A percentile compares a stretch with the other conserved stretches of the same genome.
phyloP scores from a whole-genome alignment of 2,113 vertebrate species.

The Gymnarchus niloticus region DNA sequence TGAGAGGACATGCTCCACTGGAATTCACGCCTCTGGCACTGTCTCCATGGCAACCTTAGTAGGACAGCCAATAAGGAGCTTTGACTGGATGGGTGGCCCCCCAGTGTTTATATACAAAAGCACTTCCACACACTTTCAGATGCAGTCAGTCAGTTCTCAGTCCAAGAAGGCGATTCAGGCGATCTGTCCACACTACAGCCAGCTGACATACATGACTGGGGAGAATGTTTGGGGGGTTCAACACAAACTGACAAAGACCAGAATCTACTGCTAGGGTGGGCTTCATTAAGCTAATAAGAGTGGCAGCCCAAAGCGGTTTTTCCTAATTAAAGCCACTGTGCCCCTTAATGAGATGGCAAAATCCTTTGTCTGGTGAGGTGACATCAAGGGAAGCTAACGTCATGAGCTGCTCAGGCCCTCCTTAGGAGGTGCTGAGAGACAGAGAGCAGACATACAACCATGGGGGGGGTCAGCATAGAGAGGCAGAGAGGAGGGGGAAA shows the following conservation, averaged over 20 bases:
- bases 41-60: slow-evolving; percentile 65
- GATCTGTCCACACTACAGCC: not conserved
- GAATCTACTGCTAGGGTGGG: not conserved
- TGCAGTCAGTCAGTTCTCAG: not conserved
- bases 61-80: slow-evolving; percentile 61
- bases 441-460: not conserved
- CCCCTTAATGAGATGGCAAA: not conserved
- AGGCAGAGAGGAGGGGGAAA: not conserved
- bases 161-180: no score
- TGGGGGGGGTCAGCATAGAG: not conserved
- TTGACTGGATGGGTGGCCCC: slow-evolving; percentile 38
- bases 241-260: not conserved
- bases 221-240: not conserved
- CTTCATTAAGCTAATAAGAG: not conserved
- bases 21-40: slow-evolving; percentile 21
- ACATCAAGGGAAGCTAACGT: not conserved
- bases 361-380: not conserved
- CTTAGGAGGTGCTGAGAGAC: not conserved
- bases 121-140: slow-evolving; percentile 32
- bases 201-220: not conserved
- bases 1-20: not conserved
- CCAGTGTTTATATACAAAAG: slow-evolving; percentile 25
- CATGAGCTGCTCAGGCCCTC: not conserved
- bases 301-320: no score
- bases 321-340: no score